Conservation (phyloP, 2,888 invertebrate species). For the Diarsia mendica region DNA sequence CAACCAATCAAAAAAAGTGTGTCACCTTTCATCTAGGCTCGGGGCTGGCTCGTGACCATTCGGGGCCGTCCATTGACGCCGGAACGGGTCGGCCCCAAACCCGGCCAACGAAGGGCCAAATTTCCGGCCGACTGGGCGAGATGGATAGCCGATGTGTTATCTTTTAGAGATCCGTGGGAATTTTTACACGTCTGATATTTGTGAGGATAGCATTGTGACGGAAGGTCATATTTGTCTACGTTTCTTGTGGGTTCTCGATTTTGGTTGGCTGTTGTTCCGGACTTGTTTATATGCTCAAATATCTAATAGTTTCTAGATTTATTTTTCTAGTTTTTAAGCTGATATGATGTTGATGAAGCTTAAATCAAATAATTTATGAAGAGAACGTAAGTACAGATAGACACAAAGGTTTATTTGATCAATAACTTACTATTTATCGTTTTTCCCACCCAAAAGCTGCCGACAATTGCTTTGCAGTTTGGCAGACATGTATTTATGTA, state of each 20-base stretch:
- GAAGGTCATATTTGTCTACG: conserved; percentile 30
- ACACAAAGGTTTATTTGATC: not conserved
- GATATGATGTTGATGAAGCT: not conserved
- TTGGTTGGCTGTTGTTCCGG: not conserved
- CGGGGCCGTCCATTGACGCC: conserved; percentile 65
- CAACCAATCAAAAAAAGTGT: conserved; percentile 50
- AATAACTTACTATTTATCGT: not conserved
- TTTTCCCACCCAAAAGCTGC: not conserved
- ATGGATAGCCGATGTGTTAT: conserved; percentile 43
- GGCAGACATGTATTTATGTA: no score
- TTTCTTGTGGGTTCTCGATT: conserved; percentile 7
- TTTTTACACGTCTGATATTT: conserved; percentile 42
- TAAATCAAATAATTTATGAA: not conserved
- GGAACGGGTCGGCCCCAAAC: conserved; percentile 67
- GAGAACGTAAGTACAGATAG: not conserved
- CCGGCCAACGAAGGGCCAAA: conserved; percentile 66
- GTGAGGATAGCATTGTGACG: conserved; percentile 12
- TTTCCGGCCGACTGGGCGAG: conserved; percentile 63
- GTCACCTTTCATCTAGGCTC: conserved; percentile 61
- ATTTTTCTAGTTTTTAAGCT: not conserved
- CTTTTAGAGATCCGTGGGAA: conserved; percentile 37
- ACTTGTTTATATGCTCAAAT: no score
- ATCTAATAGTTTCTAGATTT: no score
- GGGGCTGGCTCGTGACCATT: conserved; percentile 65
- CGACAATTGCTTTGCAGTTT: no score